Conservation (phyloP, 2,113 vertebrate genomes). For the Marcusenius ussheri region DNA sequence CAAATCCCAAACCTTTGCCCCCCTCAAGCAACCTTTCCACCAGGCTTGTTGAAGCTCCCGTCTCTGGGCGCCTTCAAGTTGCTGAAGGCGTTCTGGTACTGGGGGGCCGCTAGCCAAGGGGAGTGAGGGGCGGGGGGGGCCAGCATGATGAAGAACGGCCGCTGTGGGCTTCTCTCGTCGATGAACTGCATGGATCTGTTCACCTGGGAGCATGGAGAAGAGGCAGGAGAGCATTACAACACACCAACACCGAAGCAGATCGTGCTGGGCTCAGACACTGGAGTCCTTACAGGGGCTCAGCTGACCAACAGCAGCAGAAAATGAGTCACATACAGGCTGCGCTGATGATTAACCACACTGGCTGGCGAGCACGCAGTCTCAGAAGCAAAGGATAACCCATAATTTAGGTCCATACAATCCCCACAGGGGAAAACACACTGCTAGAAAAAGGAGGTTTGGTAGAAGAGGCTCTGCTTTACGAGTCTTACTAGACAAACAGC, state of each 20-base stretch:
- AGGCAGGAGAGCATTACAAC: neutral
- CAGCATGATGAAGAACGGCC: slow-evolving; percentile 67
- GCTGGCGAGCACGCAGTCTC: neutral
- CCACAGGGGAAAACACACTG: neutral
- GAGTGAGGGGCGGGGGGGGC: slow-evolving; percentile 63
- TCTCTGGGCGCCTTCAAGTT: slow-evolving; percentile 60
- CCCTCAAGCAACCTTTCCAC: slow-evolving; percentile 47
- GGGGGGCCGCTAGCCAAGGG: slow-evolving; percentile 63
- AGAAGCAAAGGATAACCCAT: neutral
- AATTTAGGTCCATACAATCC: neutral
- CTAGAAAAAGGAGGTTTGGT: neutral
- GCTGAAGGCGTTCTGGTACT: slow-evolving; percentile 52
- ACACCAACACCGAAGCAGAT: neutral
- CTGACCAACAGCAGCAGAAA: neutral
- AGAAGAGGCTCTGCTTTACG: neutral
- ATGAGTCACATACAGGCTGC: neutral
- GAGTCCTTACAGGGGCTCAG: neutral
- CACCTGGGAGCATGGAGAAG: slow-evolving; percentile 36
- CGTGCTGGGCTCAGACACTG: neutral
- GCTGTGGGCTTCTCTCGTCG: slow-evolving; percentile 46
- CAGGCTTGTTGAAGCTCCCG: slow-evolving; percentile 64
- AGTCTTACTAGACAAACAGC: neutral
- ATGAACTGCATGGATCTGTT: slow-evolving; percentile 61
- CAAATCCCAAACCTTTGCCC: no score
- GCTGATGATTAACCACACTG: neutral